phyloP scores from a whole-genome alignment of 2,797 vertebrate species.

The Epinephelus awoara region DNA sequence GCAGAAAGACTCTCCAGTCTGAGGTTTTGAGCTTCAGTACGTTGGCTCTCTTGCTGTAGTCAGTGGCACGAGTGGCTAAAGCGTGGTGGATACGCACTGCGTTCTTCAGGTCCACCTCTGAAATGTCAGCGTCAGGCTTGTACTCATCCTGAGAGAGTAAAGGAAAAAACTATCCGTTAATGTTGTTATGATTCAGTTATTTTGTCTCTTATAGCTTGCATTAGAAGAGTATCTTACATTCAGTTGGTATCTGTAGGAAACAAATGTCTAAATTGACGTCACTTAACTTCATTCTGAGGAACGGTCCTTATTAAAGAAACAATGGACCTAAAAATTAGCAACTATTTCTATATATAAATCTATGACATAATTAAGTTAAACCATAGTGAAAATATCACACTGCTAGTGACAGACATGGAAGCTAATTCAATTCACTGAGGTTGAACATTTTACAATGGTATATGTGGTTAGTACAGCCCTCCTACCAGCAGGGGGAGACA shows the following conservation, averaged over 20 bases:
- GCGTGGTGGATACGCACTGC: constrained; percentile 96
- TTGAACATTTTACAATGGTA: background rate
- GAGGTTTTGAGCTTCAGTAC: constrained; percentile 98
- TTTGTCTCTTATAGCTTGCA: no score
- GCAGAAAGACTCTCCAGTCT: constrained; percentile 97
- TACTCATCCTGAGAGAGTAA: constrained; percentile 91
- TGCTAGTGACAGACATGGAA: background rate
- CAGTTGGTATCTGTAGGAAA: background rate
- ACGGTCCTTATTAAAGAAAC: background rate
- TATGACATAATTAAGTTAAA: background rate
- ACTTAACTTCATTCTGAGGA: no score
- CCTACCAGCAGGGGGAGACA: constrained; percentile 79
- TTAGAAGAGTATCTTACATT: background rate
- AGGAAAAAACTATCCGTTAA: background rate
- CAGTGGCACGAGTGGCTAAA: constrained; percentile 93
- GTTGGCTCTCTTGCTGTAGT: constrained; percentile 96
- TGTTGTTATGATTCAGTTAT: background rate
- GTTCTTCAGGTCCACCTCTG: constrained; percentile 96
- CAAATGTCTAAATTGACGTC: background rate
- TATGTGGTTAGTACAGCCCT: constrained; percentile 19
- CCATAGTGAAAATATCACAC: background rate
- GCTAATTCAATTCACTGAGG: background rate
- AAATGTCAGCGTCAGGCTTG: constrained; percentile 95
- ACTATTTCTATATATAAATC: background rate
- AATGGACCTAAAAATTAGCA: background rate